Percentiles rank a stretch among this genome's conserved stretches.
These are phyloP conservation scores for Petaurus breviceps DNA, from an alignment of 2,113 vertebrate genomes.

Conservation along the genomic window DNA sequence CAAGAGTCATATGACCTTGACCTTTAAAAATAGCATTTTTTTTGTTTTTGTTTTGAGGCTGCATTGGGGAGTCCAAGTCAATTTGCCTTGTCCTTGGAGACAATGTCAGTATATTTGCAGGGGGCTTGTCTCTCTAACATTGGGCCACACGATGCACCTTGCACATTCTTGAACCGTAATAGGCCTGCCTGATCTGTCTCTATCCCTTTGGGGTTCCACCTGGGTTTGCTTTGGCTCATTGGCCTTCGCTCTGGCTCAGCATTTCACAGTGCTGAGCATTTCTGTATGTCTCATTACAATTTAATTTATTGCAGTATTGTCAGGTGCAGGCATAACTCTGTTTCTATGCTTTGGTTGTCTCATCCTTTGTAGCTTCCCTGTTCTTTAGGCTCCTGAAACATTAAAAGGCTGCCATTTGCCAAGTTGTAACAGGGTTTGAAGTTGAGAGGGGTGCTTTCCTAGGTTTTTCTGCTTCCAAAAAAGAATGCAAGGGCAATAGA, in stretches of 20 bases:
- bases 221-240: slow-evolving; percentile 31
- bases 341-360: slow-evolving; percentile 50
- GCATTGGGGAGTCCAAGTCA: neutral
- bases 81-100: slow-evolving; percentile 23
- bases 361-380: slow-evolving; percentile 30
- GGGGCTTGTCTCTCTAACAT: slow-evolving; percentile 7
- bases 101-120: slow-evolving; percentile 27
- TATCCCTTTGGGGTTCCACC: slow-evolving; percentile 2
- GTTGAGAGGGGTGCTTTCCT: neutral
- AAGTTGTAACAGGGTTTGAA: slow-evolving; percentile 25
- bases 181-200: neutral
- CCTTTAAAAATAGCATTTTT: slow-evolving; percentile 23
- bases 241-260: slow-evolving; percentile 65
- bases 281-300: slow-evolving; percentile 73
- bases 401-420: neutral
- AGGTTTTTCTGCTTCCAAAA: slow-evolving; percentile 3
- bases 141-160: neutral
- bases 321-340: slow-evolving; percentile 41
- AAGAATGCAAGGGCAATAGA: neutral
- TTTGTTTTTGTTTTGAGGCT: neutral
- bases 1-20: slow-evolving; percentile 12
- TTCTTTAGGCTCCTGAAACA: slow-evolving; percentile 35
- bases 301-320: slow-evolving; percentile 66
- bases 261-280: slow-evolving; percentile 67
- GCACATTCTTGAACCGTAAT: slow-evolving; percentile 50